Percentiles rank a stretch among this genome's conserved stretches.
Conservation (phyloP, 2,113 vertebrate genomes). For the Pseudopodoces humilis region DNA sequence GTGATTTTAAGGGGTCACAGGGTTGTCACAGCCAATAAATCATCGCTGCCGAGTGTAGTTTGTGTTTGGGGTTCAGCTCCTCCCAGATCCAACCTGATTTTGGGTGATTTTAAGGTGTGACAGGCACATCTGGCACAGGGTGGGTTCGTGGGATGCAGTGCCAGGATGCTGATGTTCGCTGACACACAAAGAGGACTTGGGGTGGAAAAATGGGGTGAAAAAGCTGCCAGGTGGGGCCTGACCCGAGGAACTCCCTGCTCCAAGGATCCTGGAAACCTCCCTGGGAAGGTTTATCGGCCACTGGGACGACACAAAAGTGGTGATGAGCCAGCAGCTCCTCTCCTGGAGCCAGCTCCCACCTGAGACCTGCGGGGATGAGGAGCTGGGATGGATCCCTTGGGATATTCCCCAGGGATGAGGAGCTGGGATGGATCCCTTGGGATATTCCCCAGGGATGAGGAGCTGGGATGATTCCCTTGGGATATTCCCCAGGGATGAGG, state of each 20-base stretch:
- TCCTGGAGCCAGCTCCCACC: not conserved
- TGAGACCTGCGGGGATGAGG: fast-evolving
- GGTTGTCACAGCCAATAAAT: too few relatives aligned
- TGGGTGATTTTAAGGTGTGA: fast-evolving
- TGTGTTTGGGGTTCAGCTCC: too few relatives aligned
- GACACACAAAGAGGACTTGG: fast-evolving
- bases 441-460: not conserved
- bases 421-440: not conserved
- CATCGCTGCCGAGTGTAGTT: too few relatives aligned
- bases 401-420: not conserved
- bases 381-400: not conserved
- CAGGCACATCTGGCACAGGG: not conserved
- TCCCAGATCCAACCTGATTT: fast-evolving
- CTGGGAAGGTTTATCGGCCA: not conserved
- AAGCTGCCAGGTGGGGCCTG: not conserved
- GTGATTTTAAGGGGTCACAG: not conserved
- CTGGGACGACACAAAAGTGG: fast-evolving
- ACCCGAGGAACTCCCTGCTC: fast-evolving
- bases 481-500: too few relatives aligned
- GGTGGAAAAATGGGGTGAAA: not conserved
- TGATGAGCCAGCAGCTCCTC: not conserved
- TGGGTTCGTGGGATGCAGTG: fast-evolving
- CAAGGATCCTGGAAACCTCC: fast-evolving
- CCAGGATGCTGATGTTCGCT: fast-evolving
- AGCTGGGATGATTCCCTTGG: not conserved